Conservation (phyloP, 2,888 invertebrate genomes). For the Drosophila monieri region DNA sequence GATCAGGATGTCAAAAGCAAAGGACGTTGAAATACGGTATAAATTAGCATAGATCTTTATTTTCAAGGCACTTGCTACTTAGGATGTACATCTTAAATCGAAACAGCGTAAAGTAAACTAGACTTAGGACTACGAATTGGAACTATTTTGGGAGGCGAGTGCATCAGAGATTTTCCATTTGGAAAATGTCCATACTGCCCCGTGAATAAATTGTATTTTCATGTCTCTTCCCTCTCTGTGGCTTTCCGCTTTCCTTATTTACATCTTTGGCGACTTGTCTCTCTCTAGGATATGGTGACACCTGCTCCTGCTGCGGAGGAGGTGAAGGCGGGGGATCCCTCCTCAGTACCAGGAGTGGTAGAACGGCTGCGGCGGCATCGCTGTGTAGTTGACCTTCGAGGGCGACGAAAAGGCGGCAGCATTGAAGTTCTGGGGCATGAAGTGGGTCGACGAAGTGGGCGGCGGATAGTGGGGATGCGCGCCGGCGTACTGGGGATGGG, state of each 20-base stretch:
- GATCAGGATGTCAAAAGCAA: slow-evolving; percentile 2
- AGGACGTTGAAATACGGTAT: slow-evolving; percentile 22
- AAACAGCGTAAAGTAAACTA: not conserved
- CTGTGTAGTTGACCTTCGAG: slow-evolving; percentile 80
- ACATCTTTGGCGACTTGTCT: slow-evolving; percentile 64
- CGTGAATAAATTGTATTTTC: slow-evolving; percentile 14
- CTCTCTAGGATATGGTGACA: slow-evolving; percentile 24
- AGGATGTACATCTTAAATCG: slow-evolving; percentile 11
- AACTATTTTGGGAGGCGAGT: slow-evolving; percentile 36
- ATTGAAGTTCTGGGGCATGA: slow-evolving; percentile 83
- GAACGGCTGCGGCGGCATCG: slow-evolving; percentile 79
- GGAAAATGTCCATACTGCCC: slow-evolving; percentile 41
- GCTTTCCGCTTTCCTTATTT: slow-evolving; percentile 31
- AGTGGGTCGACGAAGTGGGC: slow-evolving; percentile 74
- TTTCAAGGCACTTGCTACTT: slow-evolving; percentile 50
- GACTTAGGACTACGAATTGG: slow-evolving; percentile 32
- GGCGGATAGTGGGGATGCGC: slow-evolving; percentile 57
- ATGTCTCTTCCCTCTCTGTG: not conserved
- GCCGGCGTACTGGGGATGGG: slow-evolving; percentile 44
- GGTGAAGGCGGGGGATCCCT: slow-evolving; percentile 5
- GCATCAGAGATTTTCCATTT: slow-evolving; percentile 25
- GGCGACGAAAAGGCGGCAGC: slow-evolving; percentile 79
- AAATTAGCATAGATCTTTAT: slow-evolving; percentile 41
- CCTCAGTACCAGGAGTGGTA: slow-evolving; percentile 67
- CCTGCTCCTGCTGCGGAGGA: slow-evolving; percentile 7